phyloP scores from a whole-genome alignment of 2,888 invertebrate genomes.

The Morpho achilles region DNA sequence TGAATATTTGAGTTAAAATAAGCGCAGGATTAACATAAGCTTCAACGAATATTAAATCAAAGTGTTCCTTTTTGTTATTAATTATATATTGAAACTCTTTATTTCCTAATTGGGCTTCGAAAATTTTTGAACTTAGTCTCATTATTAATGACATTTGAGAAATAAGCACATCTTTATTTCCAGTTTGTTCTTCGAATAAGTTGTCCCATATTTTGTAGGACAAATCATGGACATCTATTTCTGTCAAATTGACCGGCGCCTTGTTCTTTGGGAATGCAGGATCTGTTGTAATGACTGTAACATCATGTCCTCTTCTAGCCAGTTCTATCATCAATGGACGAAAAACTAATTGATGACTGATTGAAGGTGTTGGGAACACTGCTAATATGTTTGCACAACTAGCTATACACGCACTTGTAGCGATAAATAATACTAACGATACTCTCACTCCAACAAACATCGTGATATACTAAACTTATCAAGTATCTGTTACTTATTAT shows the following conservation, averaged over 20 bases:
- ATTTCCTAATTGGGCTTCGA: constrained; percentile 20
- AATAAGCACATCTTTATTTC: constrained; percentile 5
- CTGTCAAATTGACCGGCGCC: constrained; percentile 22
- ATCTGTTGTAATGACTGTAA: constrained; percentile 47
- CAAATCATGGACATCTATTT: constrained; percentile 40
- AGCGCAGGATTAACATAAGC: constrained; percentile 31
- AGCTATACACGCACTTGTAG: neutral
- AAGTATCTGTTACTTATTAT: neutral
- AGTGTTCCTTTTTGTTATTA: constrained; percentile 21
- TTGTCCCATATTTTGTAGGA: constrained; percentile 38
- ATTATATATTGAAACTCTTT: constrained; percentile 23
- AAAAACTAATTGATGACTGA: constrained; percentile 43
- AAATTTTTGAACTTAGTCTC: constrained; percentile 5
- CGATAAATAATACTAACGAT: neutral
- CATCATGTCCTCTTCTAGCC: constrained; percentile 47
- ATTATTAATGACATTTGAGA: constrained; percentile 11
- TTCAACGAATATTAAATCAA: constrained; percentile 44
- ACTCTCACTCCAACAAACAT: neutral
- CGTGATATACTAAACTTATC: neutral
- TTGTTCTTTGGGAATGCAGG: constrained; percentile 41
- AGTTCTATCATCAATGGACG: constrained; percentile 46
- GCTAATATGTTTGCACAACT: constrained; percentile 41
- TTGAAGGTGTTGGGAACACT: constrained; percentile 42
- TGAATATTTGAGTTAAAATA: constrained; percentile 37
- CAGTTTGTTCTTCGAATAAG: constrained; percentile 14